A percentile compares a stretch with the other conserved stretches of the same genome.
Evolutionary conservation across 1,140 invertebrate genomes (phyloP).

Genomic region (Ephestia elutella): DNA sequence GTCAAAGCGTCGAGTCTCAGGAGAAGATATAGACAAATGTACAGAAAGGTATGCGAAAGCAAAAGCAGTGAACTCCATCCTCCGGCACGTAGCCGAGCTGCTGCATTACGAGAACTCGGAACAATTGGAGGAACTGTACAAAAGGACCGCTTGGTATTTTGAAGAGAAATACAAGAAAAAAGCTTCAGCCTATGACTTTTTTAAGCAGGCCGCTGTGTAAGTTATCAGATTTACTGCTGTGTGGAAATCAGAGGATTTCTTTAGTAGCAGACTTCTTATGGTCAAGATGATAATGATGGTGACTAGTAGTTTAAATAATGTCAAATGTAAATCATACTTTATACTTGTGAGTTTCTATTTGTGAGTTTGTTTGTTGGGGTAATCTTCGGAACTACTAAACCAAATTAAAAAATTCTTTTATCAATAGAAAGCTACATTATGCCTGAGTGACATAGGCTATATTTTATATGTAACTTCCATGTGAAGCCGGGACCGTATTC

Average conservation of each 20-base stretch:
- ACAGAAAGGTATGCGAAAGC: constrained; percentile 99
- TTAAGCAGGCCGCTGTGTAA: constrained; percentile 98
- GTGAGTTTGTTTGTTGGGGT: no score
- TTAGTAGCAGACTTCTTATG: no score
- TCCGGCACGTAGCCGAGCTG: constrained; percentile 97
- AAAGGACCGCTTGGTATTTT: constrained; percentile 99
- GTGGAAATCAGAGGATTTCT: neutral
- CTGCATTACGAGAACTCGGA: constrained; percentile 93
- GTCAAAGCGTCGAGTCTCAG: constrained; percentile 97
- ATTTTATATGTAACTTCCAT: no score
- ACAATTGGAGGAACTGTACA: constrained; percentile 95
- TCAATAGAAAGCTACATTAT: no score
- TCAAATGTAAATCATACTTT: no score
- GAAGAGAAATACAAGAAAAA: constrained; percentile 98
- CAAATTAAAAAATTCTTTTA: no score
- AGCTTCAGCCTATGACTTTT: constrained; percentile 96
- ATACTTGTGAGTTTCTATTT: no score
- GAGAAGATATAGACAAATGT: constrained; percentile 98
- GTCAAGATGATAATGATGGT: no score
- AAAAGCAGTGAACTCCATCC: constrained; percentile 98
- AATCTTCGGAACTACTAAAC: no score
- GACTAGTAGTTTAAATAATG: no score
- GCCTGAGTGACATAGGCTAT: no score
- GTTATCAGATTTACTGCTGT: constrained; percentile 50
- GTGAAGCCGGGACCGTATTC: no score